Conservation (phyloP, 30 jellyfish, hydroid and myxozoan species). For the Aurelia aurita region DNA sequence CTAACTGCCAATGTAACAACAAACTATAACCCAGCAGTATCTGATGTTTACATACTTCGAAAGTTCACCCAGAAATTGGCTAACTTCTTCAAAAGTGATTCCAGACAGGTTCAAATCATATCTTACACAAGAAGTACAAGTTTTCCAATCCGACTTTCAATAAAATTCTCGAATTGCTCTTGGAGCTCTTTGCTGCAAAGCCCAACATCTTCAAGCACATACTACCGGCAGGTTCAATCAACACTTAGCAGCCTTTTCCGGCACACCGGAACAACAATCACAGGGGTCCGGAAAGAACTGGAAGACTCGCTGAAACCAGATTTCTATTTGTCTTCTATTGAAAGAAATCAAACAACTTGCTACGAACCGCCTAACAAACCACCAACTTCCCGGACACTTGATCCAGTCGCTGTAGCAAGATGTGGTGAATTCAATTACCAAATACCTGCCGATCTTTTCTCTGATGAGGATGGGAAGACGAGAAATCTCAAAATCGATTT, state of each 20-base stretch:
- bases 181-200: constrained; percentile 42
- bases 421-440: constrained; percentile 73
- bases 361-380: constrained; percentile 51
- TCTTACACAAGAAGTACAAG: constrained; percentile 25
- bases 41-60: constrained; percentile 54
- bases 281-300: constrained; percentile 36
- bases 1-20: constrained; percentile 36
- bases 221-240: constrained; percentile 41
- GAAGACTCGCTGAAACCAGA: constrained; percentile 61
- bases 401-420: constrained; percentile 14
- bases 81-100: background rate
- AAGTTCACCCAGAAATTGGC: constrained; percentile 48
- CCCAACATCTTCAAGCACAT: constrained; percentile 3
- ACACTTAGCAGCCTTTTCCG: constrained; percentile 33
- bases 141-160: constrained; percentile 15
- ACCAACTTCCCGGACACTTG: constrained; percentile 36
- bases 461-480: constrained; percentile 71
- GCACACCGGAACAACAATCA: constrained; percentile 14
- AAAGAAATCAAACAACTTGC: constrained; percentile 34
- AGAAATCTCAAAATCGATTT: constrained; percentile 33
- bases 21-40: constrained; percentile 30
- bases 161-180: constrained; percentile 69
- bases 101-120: constrained; percentile 32
- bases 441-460: constrained; percentile 59
- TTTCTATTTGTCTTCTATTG: constrained; percentile 19